Base-by-base conservation (phyloP, 2,797 vertebrate species). In the Rhadinocentrus ornatus region DNA sequence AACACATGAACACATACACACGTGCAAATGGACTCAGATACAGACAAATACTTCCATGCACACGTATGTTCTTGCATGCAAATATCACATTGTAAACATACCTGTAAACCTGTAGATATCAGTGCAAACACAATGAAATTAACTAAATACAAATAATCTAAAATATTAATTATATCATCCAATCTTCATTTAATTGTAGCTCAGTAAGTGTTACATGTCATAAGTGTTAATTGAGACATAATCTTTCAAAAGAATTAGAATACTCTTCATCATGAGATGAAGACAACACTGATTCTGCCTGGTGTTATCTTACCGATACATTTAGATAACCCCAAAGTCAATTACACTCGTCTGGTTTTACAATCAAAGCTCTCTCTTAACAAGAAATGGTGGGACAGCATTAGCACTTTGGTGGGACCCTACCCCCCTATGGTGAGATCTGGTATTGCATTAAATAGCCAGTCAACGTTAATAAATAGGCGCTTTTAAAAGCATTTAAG, bases 361-460 rank as follows among this genome's bases (percentile, higher is more conserved):
- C 85, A 87, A 83, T 70, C 78, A 74, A 71, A 46, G 65, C 74
- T 81, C 74, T 71, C 66, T 83, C 57, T 31, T 66, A 29, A 60
- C 62, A 31, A 82, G 72, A 74, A 81, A 78, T 34, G 78, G 83
- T 65, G 81, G 83, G 86, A 84, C 71, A 73, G 71, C 71, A 16
- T 32, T 1, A 70, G 54, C 90, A 90, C 88, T 91, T 86, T 81
- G 91, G 92, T 90, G 78, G 91, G 89, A 92, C 91, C 90, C 88
- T 80, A 90, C 91, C 92, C 90, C 90, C 92, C 62, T 31, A 91
- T 90, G 93, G 93, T 60, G 66, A 83, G 62, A 86, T 71, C 1
- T 70, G 90, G 92, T 91, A 93, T 85, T 92, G 81, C 91, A 91
- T 66, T 72, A 82, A 44, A 70, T 41, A 18, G 32, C 15, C 24